phyloP scores from a whole-genome alignment of 2,888 invertebrate genomes.

The Synanthedon vespiformis region DNA sequence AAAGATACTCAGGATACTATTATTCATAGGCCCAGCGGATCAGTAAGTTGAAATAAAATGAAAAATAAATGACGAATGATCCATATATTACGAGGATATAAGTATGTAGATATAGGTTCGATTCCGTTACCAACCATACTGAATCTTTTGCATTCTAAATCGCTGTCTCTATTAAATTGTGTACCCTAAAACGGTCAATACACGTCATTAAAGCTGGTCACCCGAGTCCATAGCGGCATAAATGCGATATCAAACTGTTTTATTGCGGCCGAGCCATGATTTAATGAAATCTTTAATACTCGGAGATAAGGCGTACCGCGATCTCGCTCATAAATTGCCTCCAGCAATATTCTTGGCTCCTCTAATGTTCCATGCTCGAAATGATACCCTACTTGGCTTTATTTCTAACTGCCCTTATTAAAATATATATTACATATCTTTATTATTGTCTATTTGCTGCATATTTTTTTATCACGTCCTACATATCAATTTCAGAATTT shows the following conservation, averaged over 20 bases:
- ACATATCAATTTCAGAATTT: too few species aligned
- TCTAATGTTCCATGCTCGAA: conserved; percentile 17
- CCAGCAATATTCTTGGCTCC: conserved; percentile 30
- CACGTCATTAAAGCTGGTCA: conserved; percentile 59
- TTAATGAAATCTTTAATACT: conserved; percentile 69
- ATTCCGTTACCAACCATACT: too few species aligned
- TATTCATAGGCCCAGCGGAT: too few species aligned
- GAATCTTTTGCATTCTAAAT: neutral
- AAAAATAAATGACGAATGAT: too few species aligned
- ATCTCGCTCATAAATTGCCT: conserved; percentile 49
- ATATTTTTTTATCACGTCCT: too few species aligned
- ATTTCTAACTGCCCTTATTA: neutral
- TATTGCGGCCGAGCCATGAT: conserved; percentile 59
- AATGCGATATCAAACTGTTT: conserved; percentile 68
- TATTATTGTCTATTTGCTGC: too few species aligned
- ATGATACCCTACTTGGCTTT: conserved; percentile 2
- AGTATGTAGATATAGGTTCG: too few species aligned
- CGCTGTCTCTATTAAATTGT: neutral
- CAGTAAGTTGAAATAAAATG: too few species aligned
- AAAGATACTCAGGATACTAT: too few species aligned
- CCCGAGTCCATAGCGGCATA: conserved; percentile 43
- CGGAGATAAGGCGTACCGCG: conserved; percentile 47
- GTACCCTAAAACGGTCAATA: conserved; percentile 31
- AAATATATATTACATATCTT: too few species aligned
- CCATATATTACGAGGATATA: too few species aligned